Conservation (phyloP, 2,797 vertebrate genomes). For the Enteromius treurensis region DNA sequence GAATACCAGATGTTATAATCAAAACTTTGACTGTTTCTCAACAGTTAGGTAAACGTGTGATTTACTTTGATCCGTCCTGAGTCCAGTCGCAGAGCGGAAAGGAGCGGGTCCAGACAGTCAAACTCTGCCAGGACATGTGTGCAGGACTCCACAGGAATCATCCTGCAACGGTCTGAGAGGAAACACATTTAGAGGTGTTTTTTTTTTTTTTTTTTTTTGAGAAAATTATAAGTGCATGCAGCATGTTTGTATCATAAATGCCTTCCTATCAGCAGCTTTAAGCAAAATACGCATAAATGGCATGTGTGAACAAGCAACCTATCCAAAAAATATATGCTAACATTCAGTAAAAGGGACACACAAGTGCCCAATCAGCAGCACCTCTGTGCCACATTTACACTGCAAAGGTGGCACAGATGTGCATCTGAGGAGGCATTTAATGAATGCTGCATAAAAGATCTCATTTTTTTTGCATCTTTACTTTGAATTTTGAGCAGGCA, state of each 20-base stretch:
- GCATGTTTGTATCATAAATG: neutral
- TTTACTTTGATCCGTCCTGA: constrained; percentile 90
- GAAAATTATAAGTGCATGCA: neutral
- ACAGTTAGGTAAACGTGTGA: neutral
- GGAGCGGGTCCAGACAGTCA: constrained; percentile 89
- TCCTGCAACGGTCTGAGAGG: constrained; percentile 48
- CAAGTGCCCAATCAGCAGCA: neutral
- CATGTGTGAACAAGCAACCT: neutral
- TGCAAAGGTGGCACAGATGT: neutral
- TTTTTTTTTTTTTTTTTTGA: neutral
- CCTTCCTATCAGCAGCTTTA: neutral
- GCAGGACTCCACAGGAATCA: constrained; percentile 76
- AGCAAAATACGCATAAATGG: neutral
- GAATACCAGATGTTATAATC: neutral
- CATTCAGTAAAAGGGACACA: neutral
- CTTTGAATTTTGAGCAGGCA: neutral
- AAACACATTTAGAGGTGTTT: neutral
- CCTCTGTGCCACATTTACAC: neutral
- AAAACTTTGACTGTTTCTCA: neutral
- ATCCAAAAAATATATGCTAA: neutral
- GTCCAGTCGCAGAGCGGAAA: constrained; percentile 92
- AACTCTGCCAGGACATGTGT: constrained; percentile 91
- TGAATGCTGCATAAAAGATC: neutral
- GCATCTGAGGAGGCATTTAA: neutral
- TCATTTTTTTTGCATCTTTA: neutral